A percentile compares a stretch with the other conserved stretches of the same genome.
Conservation (phyloP, 2,113 vertebrate species). For the Hypomesus transpacificus region DNA sequence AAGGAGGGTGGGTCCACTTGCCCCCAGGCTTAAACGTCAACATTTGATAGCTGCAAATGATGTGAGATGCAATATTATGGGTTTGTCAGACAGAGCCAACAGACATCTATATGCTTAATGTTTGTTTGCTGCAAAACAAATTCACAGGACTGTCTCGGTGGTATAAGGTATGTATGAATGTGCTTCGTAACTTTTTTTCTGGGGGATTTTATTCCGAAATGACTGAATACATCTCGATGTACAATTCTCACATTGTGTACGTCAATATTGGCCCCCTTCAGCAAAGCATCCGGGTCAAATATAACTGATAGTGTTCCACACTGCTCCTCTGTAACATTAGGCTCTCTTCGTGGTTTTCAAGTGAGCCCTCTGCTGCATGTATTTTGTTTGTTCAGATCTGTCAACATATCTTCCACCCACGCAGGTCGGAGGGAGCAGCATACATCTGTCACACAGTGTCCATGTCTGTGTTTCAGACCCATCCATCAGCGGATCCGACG, state of each 20-base stretch:
- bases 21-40: not conserved
- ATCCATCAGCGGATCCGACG: constrained; percentile 80
- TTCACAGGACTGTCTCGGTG: not conserved
- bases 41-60: not conserved
- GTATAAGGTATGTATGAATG: not conserved
- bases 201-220: not conserved
- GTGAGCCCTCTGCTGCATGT: not conserved
- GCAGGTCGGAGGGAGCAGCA: not conserved
- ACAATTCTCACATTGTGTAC: too few relatives aligned
- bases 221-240: not conserved
- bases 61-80: not conserved
- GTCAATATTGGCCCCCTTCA: too few relatives aligned
- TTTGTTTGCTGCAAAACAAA: not conserved
- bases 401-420: constrained; percentile 5
- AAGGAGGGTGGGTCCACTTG: not conserved
- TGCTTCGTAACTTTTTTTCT: not conserved
- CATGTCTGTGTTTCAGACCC: constrained; percentile 81
- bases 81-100: not conserved
- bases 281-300: too few relatives aligned
- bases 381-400: constrained; percentile 21
- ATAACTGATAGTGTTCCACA: too few relatives aligned
- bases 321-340: not conserved
- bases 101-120: not conserved
- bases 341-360: not conserved
- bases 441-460: constrained; percentile 30